Conservation (phyloP, 2,888 invertebrate species). For the Drosophila affinis region DNA sequence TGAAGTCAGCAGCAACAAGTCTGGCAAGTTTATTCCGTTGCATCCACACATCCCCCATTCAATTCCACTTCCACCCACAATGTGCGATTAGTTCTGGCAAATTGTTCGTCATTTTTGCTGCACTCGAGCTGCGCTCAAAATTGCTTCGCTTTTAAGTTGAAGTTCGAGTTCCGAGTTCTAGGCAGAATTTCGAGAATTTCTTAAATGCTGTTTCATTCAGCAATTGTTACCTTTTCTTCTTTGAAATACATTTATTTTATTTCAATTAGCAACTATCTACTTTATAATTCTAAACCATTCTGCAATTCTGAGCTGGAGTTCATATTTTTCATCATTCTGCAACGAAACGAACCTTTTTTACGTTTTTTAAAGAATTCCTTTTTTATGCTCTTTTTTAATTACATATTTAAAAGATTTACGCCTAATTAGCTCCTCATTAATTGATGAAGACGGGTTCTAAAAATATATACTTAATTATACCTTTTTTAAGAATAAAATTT, state of each 20-base stretch:
- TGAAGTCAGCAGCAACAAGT: conserved; percentile 51
- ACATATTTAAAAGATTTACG: too few relatives aligned
- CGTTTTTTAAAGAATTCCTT: too few relatives aligned
- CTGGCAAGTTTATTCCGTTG: conserved; percentile 23
- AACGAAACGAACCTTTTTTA: too few relatives aligned
- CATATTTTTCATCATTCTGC: too few relatives aligned
- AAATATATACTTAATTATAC: too few relatives aligned
- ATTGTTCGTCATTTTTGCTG: conserved; percentile 16
- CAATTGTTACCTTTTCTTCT: too few relatives aligned
- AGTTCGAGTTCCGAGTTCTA: background rate
- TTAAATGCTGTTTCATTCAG: background rate
- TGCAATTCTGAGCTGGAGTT: too few relatives aligned
- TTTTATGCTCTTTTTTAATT: too few relatives aligned
- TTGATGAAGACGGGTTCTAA: too few relatives aligned
- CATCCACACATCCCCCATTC: conserved; percentile 32
- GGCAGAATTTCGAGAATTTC: background rate
- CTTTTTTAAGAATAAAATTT: too few relatives aligned
- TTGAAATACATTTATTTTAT: background rate
- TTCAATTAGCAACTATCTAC: background rate
- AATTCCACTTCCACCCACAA: conserved; percentile 23
- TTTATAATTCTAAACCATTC: too few relatives aligned
- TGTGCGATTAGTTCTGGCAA: conserved; percentile 35
- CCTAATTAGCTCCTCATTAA: too few relatives aligned
- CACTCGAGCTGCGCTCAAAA: conserved; percentile 16
- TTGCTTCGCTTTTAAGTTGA: background rate